Percentiles rank a stretch among this genome's conserved stretches.
phyloP scores from a whole-genome alignment of 2,888 invertebrate genomes.

The Scaptomyza tumidula region DNA sequence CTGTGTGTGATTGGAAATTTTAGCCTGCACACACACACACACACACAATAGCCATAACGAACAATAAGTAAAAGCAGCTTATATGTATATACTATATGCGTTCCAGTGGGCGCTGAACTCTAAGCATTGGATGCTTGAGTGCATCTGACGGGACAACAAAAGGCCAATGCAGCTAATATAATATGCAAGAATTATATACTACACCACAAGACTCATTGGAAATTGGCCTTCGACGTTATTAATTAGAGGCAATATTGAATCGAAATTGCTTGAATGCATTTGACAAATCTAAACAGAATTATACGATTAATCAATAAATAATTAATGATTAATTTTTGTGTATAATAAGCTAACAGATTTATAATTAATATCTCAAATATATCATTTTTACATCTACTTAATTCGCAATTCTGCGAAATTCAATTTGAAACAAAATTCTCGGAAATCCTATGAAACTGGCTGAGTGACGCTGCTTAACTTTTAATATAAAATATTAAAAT shows the following conservation, averaged over 20 bases:
- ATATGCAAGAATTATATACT: constrained; percentile 23
- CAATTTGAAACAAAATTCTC: too few species aligned
- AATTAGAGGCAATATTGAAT: background rate
- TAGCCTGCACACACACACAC: constrained; percentile 29
- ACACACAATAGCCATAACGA: background rate
- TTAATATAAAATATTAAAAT: too few species aligned
- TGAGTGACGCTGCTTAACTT: too few species aligned
- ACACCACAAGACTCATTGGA: constrained; percentile 3
- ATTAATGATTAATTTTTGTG: background rate
- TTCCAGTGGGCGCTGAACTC: constrained; percentile 1
- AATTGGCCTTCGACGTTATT: constrained; percentile 9
- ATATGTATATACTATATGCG: background rate
- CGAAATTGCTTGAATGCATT: background rate
- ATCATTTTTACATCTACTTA: too few species aligned
- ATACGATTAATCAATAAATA: background rate
- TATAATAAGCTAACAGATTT: background rate
- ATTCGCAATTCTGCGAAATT: background rate
- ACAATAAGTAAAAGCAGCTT: background rate
- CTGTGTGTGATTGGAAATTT: constrained; percentile 62
- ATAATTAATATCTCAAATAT: background rate
- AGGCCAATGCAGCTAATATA: constrained; percentile 20
- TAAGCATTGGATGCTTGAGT: constrained; percentile 8
- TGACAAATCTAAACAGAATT: background rate
- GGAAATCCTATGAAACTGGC: too few species aligned
- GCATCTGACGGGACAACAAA: constrained; percentile 29